Evolutionary conservation across 2,797 vertebrate species (phyloP).

Genomic region (Nannoperca australis): DNA sequence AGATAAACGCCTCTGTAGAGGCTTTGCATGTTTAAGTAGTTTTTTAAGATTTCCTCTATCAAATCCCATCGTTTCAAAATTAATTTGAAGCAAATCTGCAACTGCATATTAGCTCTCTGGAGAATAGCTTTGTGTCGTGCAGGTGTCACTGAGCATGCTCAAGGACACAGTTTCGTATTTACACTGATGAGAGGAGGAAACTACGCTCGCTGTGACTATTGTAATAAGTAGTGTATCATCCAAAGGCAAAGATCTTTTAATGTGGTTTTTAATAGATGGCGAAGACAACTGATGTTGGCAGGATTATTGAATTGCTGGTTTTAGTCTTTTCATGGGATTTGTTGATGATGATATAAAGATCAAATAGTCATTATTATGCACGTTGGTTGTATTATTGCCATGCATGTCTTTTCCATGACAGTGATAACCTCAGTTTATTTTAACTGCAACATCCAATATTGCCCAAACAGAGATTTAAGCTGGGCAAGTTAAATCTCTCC

Average conservation of each 20-base stretch:
- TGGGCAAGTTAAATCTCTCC: neutral
- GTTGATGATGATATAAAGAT: neutral
- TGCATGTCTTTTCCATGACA: neutral
- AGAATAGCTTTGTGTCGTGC: neutral
- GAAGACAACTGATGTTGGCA: neutral
- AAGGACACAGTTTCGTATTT: neutral
- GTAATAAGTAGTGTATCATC: no score
- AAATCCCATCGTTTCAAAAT: neutral
- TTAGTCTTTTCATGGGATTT: neutral
- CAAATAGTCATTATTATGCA: neutral
- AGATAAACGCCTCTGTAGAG: neutral
- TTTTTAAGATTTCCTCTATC: conserved; percentile 1
- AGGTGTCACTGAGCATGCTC: neutral
- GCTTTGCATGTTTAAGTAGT: neutral
- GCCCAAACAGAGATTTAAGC: neutral
- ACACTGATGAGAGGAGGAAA: neutral
- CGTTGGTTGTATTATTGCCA: neutral
- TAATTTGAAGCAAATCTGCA: neutral
- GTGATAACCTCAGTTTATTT: neutral
- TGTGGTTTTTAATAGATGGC: neutral
- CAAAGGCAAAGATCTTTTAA: neutral
- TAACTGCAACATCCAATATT: conserved; percentile 11
- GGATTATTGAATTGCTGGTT: neutral
- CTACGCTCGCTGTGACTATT: neutral
- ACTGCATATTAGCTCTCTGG: neutral